A percentile compares a stretch with the other conserved stretches of the same genome.
These are phyloP conservation scores for Bugulina stolonifera DNA, from an alignment of 2,888 invertebrate species.

Conservation along the genomic window DNA sequence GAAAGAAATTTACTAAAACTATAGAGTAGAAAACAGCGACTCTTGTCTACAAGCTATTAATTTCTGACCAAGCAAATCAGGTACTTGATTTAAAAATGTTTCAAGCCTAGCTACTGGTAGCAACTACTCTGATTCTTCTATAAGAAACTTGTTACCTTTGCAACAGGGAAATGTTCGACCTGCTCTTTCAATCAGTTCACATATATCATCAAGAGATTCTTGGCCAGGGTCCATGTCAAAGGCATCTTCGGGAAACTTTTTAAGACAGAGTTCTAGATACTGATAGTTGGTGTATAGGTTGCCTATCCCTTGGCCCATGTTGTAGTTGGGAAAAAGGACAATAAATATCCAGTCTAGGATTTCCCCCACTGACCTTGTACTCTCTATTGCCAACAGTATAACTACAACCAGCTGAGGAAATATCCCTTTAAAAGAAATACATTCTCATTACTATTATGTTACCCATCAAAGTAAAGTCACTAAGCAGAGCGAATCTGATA, in stretches of 20 bases:
- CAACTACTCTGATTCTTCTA: no score
- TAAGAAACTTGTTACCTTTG: no score
- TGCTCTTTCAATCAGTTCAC: conserved; percentile 5
- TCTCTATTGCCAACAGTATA: conserved; percentile 61
- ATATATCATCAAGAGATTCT: neutral
- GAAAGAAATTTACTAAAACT: no score
- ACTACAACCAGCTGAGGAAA: conserved; percentile 67
- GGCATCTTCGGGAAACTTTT: conserved; percentile 24
- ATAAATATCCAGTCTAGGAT: conserved; percentile 64
- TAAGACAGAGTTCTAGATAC: conserved; percentile 40
- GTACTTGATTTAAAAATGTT: no score
- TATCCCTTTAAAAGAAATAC: conserved; percentile 58
- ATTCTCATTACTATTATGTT: no score
- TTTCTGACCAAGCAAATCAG: no score
- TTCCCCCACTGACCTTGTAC: conserved; percentile 59
- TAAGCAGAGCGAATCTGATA: no score
- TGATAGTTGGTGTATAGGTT: conserved; percentile 52
- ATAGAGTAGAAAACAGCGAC: no score
- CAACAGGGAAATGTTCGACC: conserved; percentile 30
- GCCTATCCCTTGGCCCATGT: conserved; percentile 55
- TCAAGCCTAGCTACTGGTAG: no score
- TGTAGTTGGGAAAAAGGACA: conserved; percentile 64
- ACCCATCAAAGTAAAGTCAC: no score
- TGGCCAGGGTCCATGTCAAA: conserved; percentile 2
- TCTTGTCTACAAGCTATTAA: no score